A percentile compares a stretch with the other conserved stretches of the same genome.
phyloP scores from a whole-genome alignment of 2,888 invertebrate species.

The Aquatica leii region DNA sequence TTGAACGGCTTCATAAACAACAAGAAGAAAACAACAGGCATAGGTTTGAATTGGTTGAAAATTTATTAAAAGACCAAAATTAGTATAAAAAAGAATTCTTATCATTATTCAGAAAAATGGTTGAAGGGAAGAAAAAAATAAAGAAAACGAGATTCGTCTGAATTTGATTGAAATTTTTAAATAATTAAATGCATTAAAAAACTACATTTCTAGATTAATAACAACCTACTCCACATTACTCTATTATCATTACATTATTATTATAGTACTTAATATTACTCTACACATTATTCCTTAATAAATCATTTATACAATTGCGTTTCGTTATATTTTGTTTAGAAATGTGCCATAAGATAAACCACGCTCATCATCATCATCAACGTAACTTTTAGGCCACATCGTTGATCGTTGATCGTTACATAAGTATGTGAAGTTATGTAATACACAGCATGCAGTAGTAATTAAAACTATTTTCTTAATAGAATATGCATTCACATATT shows the following conservation, averaged over 20 bases:
- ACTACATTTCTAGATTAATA: neutral
- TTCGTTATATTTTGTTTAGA: neutral
- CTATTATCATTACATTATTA: no score
- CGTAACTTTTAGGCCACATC: conserved; percentile 2
- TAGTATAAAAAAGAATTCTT: neutral
- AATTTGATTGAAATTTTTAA: neutral
- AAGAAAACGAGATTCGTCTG: neutral
- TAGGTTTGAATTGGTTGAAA: neutral
- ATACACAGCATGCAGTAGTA: conserved; percentile 9
- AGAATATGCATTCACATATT: conserved; percentile 3
- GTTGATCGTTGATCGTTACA: conserved; percentile 8
- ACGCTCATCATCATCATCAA: neutral
- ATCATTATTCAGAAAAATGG: conserved; percentile 8
- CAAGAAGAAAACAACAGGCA: neutral
- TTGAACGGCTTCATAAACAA: neutral
- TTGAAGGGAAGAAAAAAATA: conserved; percentile 7
- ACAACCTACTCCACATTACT: no score
- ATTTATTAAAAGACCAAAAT: conserved; percentile 8
- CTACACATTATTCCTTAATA: neutral
- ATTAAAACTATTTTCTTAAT: conserved; percentile 7
- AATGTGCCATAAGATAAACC: neutral
- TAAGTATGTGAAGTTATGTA: conserved; percentile 3
- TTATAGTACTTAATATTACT: no score
- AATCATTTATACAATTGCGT: conserved; percentile 1
- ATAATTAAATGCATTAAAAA: neutral